phyloP scores from a whole-genome alignment of 2,113 vertebrate species.

The Coreoperca whiteheadi region DNA sequence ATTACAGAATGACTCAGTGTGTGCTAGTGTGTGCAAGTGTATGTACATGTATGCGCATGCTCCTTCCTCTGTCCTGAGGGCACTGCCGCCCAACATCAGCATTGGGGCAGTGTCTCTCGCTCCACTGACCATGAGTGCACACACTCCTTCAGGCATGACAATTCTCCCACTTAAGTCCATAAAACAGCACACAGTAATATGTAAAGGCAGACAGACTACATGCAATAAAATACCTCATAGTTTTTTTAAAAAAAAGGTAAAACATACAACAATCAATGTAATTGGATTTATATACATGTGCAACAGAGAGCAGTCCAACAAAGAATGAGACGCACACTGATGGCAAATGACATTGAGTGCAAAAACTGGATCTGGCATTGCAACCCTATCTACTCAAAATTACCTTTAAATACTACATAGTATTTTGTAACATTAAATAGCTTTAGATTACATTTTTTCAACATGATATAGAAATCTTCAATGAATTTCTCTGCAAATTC shows the following conservation, averaged over 20 bases:
- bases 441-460: not conserved
- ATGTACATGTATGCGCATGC: constrained; percentile 35
- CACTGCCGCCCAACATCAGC: constrained; percentile 62
- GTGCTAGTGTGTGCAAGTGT: constrained; percentile 18
- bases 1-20: constrained; percentile 38
- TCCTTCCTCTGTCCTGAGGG: constrained; percentile 51
- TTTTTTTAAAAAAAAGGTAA: not conserved
- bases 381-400: not conserved
- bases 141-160: constrained; percentile 10
- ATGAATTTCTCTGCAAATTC: no score
- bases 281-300: not conserved
- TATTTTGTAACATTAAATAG: not conserved
- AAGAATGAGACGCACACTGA: not conserved
- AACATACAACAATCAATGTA: not conserved
- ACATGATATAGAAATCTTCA: no score
- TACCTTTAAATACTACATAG: not conserved
- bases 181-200: constrained; percentile 1
- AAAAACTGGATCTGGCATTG: not conserved
- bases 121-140: constrained; percentile 61
- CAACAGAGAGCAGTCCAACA: not conserved
- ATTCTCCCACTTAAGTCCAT: constrained; percentile 28
- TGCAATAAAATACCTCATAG: not conserved
- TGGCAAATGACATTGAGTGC: no score
- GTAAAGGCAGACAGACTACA: not conserved
- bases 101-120: constrained; percentile 57